phyloP scores from a whole-genome alignment of 2,888 invertebrate genomes.

The Caenorhabditis afra region DNA sequence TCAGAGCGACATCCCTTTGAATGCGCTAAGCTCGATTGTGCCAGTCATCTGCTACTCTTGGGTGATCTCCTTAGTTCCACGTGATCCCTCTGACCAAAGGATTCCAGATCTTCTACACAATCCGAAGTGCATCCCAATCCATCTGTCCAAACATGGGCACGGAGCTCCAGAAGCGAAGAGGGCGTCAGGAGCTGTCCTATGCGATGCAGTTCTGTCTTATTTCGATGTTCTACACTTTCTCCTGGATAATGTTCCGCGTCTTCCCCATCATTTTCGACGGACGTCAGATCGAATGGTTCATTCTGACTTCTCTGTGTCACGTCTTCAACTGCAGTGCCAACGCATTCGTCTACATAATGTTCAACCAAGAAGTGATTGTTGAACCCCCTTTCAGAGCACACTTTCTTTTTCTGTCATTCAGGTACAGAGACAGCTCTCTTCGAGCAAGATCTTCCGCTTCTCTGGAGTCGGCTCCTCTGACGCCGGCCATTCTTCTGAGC shows the following conservation, averaged over 20 bases:
- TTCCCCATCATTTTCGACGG: conserved; percentile 50
- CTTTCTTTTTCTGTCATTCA: neutral
- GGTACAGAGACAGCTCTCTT: conserved; percentile 17
- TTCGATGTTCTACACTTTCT: conserved; percentile 49
- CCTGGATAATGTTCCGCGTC: conserved; percentile 51
- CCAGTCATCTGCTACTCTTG: conserved; percentile 55
- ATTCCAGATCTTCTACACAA: conserved; percentile 29
- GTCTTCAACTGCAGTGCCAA: conserved; percentile 62
- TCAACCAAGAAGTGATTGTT: conserved; percentile 55
- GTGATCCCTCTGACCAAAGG: no score
- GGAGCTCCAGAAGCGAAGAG: conserved; percentile 6
- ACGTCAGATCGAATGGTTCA: conserved; percentile 52
- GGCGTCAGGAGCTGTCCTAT: conserved; percentile 50
- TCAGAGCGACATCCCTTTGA: conserved; percentile 64
- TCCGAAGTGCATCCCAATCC: conserved; percentile 19
- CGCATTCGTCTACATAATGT: conserved; percentile 60
- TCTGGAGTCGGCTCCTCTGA: conserved; percentile 11
- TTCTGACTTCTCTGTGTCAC: conserved; percentile 54
- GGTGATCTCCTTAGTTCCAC: neutral
- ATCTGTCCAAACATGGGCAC: conserved; percentile 20
- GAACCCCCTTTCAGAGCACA: neutral
- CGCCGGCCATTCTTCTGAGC: neutral
- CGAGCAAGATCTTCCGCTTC: conserved; percentile 10
- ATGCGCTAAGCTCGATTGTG: conserved; percentile 55
- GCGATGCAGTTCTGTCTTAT: conserved; percentile 57